These are phyloP conservation scores for Dimorphilus gyrociliatus DNA, from an alignment of 2,888 invertebrate genomes.

Conservation along the genomic window DNA sequence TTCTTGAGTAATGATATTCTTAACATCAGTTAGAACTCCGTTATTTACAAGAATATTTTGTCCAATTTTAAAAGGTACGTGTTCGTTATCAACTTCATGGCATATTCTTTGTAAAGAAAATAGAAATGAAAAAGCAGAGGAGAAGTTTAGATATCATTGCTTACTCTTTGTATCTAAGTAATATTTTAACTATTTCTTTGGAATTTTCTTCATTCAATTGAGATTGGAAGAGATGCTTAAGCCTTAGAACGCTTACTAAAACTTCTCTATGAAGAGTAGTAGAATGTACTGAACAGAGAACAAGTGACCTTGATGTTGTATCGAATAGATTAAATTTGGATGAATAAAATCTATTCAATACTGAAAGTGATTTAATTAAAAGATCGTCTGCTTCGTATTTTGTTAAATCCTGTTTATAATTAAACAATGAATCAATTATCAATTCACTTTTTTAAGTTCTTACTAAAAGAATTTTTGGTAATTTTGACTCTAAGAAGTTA, in stretches of 20 bases:
- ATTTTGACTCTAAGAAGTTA: neutral
- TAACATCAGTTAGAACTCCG: slow-evolving; percentile 2
- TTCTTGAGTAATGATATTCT: slow-evolving; percentile 2
- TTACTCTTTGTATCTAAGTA: slow-evolving; percentile 1
- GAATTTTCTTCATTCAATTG: slow-evolving; percentile 1
- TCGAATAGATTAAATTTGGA: slow-evolving; percentile 2
- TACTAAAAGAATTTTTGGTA: slow-evolving; percentile 5
- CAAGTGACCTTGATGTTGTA: slow-evolving; percentile 1
- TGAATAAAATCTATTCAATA: slow-evolving; percentile 4
- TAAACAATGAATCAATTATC: neutral
- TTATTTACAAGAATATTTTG: slow-evolving; percentile 5
- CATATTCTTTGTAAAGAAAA: too few relatives aligned
- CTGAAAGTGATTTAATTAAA: slow-evolving; percentile 1
- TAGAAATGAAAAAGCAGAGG: slow-evolving; percentile 1
- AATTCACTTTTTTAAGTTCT: neutral
- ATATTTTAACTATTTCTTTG: slow-evolving; percentile 2
- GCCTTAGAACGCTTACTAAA: slow-evolving; percentile 1
- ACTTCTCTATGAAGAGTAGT: slow-evolving; percentile 4
- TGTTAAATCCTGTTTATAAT: slow-evolving; percentile 3
- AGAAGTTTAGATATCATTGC: neutral
- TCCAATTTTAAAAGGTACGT: slow-evolving; percentile 2
- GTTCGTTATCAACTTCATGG: slow-evolving; percentile 1
- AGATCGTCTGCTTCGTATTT: slow-evolving; percentile 4
- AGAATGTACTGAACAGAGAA: slow-evolving; percentile 3
- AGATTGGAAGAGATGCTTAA: slow-evolving; percentile 1